Conservation (phyloP, 2,113 vertebrate species). For the Deroptyus accipitrinus region DNA sequence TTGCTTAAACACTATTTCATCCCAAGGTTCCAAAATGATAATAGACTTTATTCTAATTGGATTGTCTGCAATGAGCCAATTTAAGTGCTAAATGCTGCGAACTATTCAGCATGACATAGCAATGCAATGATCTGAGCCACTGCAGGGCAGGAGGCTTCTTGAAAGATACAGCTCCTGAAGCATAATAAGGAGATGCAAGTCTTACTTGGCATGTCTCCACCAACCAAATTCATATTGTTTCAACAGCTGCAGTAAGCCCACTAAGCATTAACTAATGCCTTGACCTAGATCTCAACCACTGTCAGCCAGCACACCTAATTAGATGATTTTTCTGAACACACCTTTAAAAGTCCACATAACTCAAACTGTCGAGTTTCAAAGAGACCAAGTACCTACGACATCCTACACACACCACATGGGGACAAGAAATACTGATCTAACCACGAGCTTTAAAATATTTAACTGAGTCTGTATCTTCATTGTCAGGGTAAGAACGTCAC, state of each 20-base stretch:
- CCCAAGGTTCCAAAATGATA: slow-evolving; percentile 81
- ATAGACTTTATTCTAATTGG: slow-evolving; percentile 86
- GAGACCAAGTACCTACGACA: background rate
- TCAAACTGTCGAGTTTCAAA: slow-evolving; percentile 9
- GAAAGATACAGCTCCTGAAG: slow-evolving; percentile 72
- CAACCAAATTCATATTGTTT: slow-evolving; percentile 57
- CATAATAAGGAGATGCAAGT: slow-evolving; percentile 55
- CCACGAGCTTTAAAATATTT: slow-evolving; percentile 44
- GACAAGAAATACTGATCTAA: slow-evolving; percentile 28
- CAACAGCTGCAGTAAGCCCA: slow-evolving; percentile 63
- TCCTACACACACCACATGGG: background rate
- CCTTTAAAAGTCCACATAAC: background rate
- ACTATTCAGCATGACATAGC: slow-evolving; percentile 90
- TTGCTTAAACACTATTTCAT: slow-evolving; percentile 74
- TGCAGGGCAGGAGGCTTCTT: slow-evolving; percentile 77
- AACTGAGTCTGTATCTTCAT: background rate
- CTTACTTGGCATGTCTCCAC: slow-evolving; percentile 68
- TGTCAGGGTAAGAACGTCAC: background rate
- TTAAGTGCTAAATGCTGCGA: slow-evolving; percentile 90
- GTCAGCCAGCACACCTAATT: slow-evolving; percentile 43
- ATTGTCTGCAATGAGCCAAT: slow-evolving; percentile 85
- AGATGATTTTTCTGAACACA: slow-evolving; percentile 45
- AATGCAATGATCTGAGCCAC: slow-evolving; percentile 85
- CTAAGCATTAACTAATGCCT: slow-evolving; percentile 62
- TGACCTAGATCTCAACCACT: slow-evolving; percentile 69